These are phyloP conservation scores for Enteromius radiatus DNA, from an alignment of 2,797 vertebrate genomes.

Conservation along the genomic window DNA sequence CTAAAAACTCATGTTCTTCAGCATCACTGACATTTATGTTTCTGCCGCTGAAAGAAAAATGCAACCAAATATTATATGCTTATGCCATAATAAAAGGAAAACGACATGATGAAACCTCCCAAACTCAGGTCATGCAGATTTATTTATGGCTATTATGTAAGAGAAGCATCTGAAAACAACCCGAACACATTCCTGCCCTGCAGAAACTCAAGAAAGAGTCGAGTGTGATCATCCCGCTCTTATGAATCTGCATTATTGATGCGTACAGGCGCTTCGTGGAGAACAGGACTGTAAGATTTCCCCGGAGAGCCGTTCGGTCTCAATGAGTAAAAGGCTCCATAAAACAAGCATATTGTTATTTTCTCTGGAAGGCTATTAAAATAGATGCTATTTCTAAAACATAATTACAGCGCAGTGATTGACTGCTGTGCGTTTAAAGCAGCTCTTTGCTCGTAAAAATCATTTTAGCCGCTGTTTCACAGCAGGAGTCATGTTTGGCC, in stretches of 20 bases:
- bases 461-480: constrained; percentile 15
- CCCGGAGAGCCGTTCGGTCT: not conserved
- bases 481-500: constrained; percentile 12
- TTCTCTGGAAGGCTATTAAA: constrained; percentile 19
- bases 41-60: too few species aligned
- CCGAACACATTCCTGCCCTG: not conserved
- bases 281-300: constrained; percentile 33
- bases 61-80: too few species aligned
- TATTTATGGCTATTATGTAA: not conserved
- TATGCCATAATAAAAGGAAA: too few species aligned
- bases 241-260: constrained; percentile 10
- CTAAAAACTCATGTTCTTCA: too few species aligned
- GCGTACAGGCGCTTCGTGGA: not conserved
- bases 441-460: constrained; percentile 12
- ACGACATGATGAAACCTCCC: not conserved
- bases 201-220: not conserved
- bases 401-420: constrained; percentile 14
- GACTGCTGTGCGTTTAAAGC: not conserved
- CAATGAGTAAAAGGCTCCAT: not conserved
- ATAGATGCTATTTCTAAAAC: not conserved
- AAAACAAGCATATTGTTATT: constrained; percentile 15
- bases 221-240: not conserved
- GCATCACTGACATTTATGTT: too few species aligned
- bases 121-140: not conserved
- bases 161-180: not conserved